Evolutionary conservation across 1,140 invertebrate genomes (phyloP).

Genomic region (Heliothis subflexa): DNA sequence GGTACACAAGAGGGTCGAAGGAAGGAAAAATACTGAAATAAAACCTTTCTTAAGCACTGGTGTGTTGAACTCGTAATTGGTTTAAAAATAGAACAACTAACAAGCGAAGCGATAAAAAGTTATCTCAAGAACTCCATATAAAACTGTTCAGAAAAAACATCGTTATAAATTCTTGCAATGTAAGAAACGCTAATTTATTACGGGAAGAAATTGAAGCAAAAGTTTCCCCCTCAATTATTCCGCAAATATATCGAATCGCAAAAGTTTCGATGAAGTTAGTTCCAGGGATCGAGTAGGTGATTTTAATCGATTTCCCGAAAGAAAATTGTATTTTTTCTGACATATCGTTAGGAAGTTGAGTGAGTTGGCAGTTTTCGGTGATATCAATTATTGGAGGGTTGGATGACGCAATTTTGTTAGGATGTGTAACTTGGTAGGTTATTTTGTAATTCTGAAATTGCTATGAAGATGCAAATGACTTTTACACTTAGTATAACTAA

Average conservation of each 20-base stretch:
- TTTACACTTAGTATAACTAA: no score
- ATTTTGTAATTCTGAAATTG: background rate
- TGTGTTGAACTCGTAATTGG: no score
- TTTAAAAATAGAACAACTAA: no score
- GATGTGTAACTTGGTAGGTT: background rate
- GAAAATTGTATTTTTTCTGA: slow-evolving; percentile 36
- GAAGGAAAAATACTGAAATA: background rate
- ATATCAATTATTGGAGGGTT: slow-evolving; percentile 14
- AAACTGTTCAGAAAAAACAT: slow-evolving; percentile 11
- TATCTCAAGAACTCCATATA: background rate
- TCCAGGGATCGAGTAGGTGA: slow-evolving; percentile 21
- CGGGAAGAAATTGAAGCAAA: slow-evolving; percentile 7
- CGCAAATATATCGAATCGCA: slow-evolving; percentile 13
- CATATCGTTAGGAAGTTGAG: slow-evolving; percentile 23
- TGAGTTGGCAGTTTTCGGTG: slow-evolving; percentile 28
- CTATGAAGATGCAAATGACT: background rate
- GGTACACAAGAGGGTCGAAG: background rate
- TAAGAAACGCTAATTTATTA: slow-evolving; percentile 13
- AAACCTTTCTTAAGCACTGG: no score
- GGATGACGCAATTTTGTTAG: slow-evolving; percentile 6
- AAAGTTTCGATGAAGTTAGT: slow-evolving; percentile 25
- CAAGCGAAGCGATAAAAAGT: background rate
- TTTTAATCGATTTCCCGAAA: slow-evolving; percentile 41
- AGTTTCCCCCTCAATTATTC: slow-evolving; percentile 18
- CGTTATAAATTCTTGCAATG: slow-evolving; percentile 20